A percentile compares a stretch with the other conserved stretches of the same genome.
phyloP scores from a whole-genome alignment of 1,140 invertebrate genomes.

The Drosophila persimilis region DNA sequence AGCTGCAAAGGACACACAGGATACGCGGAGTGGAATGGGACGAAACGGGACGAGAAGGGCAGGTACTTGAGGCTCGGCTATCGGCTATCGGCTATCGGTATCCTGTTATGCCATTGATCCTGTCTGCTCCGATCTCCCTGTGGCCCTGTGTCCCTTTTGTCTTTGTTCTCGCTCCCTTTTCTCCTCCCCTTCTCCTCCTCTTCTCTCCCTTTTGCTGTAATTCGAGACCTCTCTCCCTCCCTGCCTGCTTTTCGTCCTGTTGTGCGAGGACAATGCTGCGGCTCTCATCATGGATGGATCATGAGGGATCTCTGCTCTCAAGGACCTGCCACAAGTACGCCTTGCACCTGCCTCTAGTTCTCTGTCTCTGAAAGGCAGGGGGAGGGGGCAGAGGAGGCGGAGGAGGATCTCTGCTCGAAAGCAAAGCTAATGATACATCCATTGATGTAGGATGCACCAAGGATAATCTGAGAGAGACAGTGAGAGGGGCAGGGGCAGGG shows the following conservation, averaged over 20 bases:
- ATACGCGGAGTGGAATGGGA: slow-evolving; percentile 1
- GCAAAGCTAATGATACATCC: slow-evolving; percentile 29
- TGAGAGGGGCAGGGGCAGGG: too few species aligned
- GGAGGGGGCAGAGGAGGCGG: slow-evolving; percentile 18
- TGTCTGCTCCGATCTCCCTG: slow-evolving; percentile 18
- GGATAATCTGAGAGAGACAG: too few species aligned
- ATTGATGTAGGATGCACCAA: neutral
- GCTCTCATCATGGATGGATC: slow-evolving; percentile 5
- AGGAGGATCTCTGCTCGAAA: slow-evolving; percentile 26
- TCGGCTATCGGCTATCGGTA: slow-evolving; percentile 6
- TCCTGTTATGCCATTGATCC: slow-evolving; percentile 50
- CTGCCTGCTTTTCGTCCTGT: slow-evolving; percentile 4
- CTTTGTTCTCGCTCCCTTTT: neutral
- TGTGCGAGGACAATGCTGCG: neutral
- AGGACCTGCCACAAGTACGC: slow-evolving; percentile 33
- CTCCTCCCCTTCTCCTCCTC: too few species aligned
- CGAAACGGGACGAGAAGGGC: slow-evolving; percentile 6
- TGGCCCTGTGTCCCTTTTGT: slow-evolving; percentile 4
- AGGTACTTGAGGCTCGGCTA: slow-evolving; percentile 49
- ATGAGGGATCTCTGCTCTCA: slow-evolving; percentile 10
- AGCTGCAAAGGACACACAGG: slow-evolving; percentile 46
- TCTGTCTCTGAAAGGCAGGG: neutral
- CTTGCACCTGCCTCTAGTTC: slow-evolving; percentile 21
- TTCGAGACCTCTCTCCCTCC: slow-evolving; percentile 47
- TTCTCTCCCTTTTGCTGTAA: slow-evolving; percentile 28